phyloP scores from a whole-genome alignment of 2,797 vertebrate genomes.

The Adelosebastes latens region DNA sequence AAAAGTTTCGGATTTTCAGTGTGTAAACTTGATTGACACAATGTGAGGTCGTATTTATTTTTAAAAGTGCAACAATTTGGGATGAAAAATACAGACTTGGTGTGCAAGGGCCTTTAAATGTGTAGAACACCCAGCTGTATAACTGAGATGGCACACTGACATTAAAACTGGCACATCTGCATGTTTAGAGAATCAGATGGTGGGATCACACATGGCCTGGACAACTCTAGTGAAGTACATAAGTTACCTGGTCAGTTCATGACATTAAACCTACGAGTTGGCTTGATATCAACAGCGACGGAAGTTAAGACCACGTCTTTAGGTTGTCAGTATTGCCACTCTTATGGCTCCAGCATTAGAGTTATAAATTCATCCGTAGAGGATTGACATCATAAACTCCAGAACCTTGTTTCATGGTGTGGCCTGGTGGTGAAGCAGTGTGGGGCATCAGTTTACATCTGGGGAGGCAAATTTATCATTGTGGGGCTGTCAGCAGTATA shows the following conservation, averaged over 20 bases:
- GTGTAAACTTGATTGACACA: too few species aligned
- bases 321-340: neutral
- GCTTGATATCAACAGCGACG: neutral
- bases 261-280: neutral
- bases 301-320: neutral
- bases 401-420: constrained; percentile 4
- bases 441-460: constrained; percentile 45
- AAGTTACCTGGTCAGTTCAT: neutral
- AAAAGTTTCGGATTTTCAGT: too few species aligned
- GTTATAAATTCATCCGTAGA: constrained; percentile 7
- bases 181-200: neutral
- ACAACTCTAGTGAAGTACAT: neutral
- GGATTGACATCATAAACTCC: constrained; percentile 24
- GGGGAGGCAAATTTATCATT: constrained; percentile 55
- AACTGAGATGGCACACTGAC: neutral
- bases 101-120: too few species aligned
- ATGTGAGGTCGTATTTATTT: too few species aligned
- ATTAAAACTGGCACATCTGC: neutral
- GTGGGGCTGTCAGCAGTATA: constrained; percentile 47
- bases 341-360: neutral
- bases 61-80: too few species aligned
- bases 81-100: too few species aligned
- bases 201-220: neutral
- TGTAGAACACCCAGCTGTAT: too few species aligned
- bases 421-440: constrained; percentile 4